phyloP scores from a whole-genome alignment of 2,888 invertebrate genomes.

The Sympetrum striolatum region DNA sequence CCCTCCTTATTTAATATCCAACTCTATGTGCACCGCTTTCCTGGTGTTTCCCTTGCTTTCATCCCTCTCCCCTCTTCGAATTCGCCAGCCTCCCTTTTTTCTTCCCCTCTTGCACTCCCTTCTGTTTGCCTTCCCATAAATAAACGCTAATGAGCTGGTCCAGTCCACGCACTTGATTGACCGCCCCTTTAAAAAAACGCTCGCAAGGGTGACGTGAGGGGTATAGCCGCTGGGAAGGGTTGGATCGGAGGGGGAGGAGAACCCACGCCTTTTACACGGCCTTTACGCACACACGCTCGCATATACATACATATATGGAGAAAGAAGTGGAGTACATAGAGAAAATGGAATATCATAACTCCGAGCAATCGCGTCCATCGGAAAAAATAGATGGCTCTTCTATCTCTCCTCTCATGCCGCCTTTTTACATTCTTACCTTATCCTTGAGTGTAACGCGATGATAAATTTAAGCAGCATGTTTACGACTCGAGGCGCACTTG shows the following conservation, averaged over 20 bases:
- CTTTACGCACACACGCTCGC: neutral
- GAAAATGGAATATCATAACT: neutral
- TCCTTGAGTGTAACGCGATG: no score
- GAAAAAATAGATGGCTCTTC: neutral
- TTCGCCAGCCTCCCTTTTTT: neutral
- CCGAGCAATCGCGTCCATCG: neutral
- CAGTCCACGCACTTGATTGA: slow-evolving; percentile 42
- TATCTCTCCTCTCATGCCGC: no score
- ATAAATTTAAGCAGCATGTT: no score
- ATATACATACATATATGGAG: neutral
- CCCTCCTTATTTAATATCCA: neutral
- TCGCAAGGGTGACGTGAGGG: slow-evolving; percentile 26
- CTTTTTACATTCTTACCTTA: neutral
- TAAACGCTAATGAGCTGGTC: slow-evolving; percentile 43
- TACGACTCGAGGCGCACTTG: no score
- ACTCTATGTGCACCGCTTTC: neutral
- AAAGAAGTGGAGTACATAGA: no score
- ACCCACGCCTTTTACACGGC: slow-evolving; percentile 6
- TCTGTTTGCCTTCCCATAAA: slow-evolving; percentile 42
- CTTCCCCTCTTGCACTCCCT: neutral
- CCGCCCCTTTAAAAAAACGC: slow-evolving; percentile 33
- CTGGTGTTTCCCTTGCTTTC: neutral
- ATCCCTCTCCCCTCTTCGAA: neutral
- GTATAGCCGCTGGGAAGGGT: neutral
- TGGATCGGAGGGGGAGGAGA: neutral